Conservation (phyloP, 2,888 invertebrate genomes). For the Pyrrhia umbra region DNA sequence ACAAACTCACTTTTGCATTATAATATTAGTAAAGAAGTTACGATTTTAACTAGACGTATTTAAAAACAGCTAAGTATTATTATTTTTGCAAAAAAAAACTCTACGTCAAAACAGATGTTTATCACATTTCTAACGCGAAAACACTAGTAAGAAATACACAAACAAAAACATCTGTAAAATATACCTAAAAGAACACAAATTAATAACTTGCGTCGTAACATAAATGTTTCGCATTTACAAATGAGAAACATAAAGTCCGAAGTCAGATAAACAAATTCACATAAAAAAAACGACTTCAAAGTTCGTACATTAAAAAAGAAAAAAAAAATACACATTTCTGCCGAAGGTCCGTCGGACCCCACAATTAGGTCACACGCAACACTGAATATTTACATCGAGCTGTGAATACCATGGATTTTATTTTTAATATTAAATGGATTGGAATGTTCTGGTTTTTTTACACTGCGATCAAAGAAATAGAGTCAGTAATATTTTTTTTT, state of each 20-base stretch:
- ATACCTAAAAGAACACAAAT: background rate
- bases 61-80: too few relatives aligned
- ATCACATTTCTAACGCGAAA: too few relatives aligned
- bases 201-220: background rate
- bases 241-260: conserved; percentile 18
- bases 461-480: background rate
- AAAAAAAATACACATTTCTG: conserved; percentile 41
- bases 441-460: background rate
- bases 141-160: background rate
- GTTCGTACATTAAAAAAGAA: conserved; percentile 48
- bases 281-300: conserved; percentile 52
- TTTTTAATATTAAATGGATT: background rate
- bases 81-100: too few relatives aligned
- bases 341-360: conserved; percentile 44
- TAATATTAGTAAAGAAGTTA: too few relatives aligned
- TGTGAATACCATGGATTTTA: conserved; percentile 43
- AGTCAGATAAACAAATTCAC: conserved; percentile 41
- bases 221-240: conserved; percentile 14
- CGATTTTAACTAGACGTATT: too few relatives aligned
- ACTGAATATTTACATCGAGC: conserved; percentile 61
- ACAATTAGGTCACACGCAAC: conserved; percentile 75
- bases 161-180: background rate
- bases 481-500: too few relatives aligned
- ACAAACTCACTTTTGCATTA: too few relatives aligned
- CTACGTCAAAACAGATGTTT: too few relatives aligned